Conservation (phyloP, 2,888 invertebrate genomes). For the Dugesia japonica region DNA sequence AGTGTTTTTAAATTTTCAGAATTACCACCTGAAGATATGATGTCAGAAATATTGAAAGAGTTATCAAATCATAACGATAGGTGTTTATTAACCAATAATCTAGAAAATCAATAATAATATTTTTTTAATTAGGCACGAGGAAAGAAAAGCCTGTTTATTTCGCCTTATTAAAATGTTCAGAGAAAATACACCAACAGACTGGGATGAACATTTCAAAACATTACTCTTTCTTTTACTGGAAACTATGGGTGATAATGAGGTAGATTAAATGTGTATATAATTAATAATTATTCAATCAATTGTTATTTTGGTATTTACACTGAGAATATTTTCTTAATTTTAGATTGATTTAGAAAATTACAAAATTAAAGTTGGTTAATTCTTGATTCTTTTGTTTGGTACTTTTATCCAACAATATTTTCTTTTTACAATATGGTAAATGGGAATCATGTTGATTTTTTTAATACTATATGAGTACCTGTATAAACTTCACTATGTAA, state of each 20-base stretch:
- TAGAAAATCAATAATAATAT: neutral
- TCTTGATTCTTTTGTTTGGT: neutral
- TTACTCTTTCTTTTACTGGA: conserved; percentile 62
- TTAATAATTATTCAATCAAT: neutral
- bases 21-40: conserved; percentile 38
- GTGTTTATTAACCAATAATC: conserved; percentile 37
- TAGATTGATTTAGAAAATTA: neutral
- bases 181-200: conserved; percentile 47
- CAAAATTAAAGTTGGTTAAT: neutral
- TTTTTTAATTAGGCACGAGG: conserved; percentile 41
- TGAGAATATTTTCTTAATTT: neutral
- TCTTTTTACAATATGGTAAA: too few relatives aligned
- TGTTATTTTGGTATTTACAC: neutral
- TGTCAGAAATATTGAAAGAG: conserved; percentile 44
- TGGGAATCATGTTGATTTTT: too few relatives aligned
- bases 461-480: too few relatives aligned
- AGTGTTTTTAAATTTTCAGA: conserved; percentile 29
- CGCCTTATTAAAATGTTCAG: conserved; percentile 48
- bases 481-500: too few relatives aligned
- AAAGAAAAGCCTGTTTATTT: conserved; percentile 47
- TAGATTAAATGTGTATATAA: conserved; percentile 43
- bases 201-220: conserved; percentile 52
- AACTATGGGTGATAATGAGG: conserved; percentile 52
- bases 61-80: conserved; percentile 49
- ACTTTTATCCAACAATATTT: too few relatives aligned